Percentiles rank a stretch among this genome's conserved stretches.
phyloP scores from a whole-genome alignment of 2,797 vertebrate genomes.

The Acipenser transmontanus region DNA sequence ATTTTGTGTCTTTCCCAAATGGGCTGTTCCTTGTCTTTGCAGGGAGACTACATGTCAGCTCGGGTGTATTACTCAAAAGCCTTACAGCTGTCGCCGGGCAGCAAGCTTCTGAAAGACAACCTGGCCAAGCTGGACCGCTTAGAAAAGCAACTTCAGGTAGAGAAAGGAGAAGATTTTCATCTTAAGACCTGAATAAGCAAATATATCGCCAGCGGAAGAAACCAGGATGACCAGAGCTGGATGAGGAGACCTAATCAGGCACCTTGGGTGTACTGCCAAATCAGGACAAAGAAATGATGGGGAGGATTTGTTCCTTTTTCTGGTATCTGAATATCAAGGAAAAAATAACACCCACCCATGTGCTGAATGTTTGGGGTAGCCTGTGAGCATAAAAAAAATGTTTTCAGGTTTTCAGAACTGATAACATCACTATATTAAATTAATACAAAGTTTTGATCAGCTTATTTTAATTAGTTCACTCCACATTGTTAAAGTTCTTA shows the following conservation, averaged over 20 bases:
- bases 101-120: slow-evolving; percentile 88
- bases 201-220: no score
- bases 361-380: no score
- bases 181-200: no score
- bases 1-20: not conserved
- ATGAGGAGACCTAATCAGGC: no score
- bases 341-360: no score
- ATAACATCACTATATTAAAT: not conserved
- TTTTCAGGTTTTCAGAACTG: not conserved
- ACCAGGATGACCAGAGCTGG: no score
- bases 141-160: slow-evolving; percentile 73
- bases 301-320: no score
- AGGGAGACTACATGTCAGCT: slow-evolving; percentile 87
- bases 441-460: not conserved
- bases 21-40: slow-evolving; percentile 3
- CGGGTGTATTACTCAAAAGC: slow-evolving; percentile 84
- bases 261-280: no score
- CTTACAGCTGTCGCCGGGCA: slow-evolving; percentile 78
- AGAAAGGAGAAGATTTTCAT: slow-evolving; percentile 36
- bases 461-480: not conserved
- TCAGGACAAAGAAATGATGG: no score
- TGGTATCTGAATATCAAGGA: no score
- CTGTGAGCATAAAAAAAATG: no score
- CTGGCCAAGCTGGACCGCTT: slow-evolving; percentile 88
- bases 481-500: no score